A percentile compares a stretch with the other conserved stretches of the same genome.
These are phyloP conservation scores for Aplochiton taeniatus DNA, from an alignment of 2,797 vertebrate genomes.

Conservation along the genomic window DNA sequence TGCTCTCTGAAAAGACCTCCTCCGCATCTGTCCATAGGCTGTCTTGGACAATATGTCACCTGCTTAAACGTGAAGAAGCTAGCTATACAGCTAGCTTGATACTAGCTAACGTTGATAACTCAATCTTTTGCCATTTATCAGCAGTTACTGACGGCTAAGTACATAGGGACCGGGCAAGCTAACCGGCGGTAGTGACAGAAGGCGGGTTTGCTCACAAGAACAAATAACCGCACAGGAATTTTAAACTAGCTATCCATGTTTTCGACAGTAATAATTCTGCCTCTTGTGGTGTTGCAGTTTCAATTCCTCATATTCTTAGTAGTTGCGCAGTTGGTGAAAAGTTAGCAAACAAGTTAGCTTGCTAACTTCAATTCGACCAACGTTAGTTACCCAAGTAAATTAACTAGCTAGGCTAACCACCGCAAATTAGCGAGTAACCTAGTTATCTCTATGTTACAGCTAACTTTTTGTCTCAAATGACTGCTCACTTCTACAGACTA, in stretches of 20 bases:
- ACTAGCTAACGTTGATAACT: background rate
- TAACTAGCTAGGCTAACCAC: background rate
- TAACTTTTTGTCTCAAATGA: background rate
- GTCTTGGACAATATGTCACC: conserved; percentile 2
- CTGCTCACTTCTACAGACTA: background rate
- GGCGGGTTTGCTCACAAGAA: too few species aligned
- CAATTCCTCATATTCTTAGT: background rate
- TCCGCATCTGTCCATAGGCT: background rate
- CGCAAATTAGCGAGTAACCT: background rate
- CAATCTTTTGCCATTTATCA: background rate
- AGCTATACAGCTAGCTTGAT: background rate
- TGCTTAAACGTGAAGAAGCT: background rate
- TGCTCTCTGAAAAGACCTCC: background rate
- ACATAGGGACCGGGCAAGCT: too few species aligned
- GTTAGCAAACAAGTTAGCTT: background rate
- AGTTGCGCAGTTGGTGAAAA: too few species aligned
- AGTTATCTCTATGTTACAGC: background rate
- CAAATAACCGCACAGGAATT: too few species aligned
- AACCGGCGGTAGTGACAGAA: too few species aligned
- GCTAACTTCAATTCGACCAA: background rate
- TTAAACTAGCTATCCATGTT: too few species aligned
- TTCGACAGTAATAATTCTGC: too few species aligned
- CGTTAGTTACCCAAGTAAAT: background rate
- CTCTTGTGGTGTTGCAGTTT: background rate
- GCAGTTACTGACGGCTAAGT: too few species aligned